These are phyloP conservation scores for Plebejus anna DNA, from an alignment of 2,888 invertebrate species.

Conservation along the genomic window DNA sequence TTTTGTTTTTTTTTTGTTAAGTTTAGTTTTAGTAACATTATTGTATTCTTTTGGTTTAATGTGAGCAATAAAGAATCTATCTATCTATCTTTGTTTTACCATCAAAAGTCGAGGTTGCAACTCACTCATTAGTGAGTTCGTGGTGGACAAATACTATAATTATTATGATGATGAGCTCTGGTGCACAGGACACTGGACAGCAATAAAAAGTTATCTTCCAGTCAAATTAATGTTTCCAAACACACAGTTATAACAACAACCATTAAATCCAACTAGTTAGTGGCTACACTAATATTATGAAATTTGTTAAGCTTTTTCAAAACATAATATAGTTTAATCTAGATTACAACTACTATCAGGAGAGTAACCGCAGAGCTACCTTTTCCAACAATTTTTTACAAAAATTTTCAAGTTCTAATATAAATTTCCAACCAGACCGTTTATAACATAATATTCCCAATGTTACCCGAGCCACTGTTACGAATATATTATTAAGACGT, in stretches of 20 bases:
- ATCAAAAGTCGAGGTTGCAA: neutral
- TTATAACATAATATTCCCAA: no score
- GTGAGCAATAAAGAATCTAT: no score
- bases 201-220: conserved; percentile 17
- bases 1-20: no score
- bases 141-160: neutral
- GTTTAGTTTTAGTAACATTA: no score
- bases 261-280: conserved; percentile 18
- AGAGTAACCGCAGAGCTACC: neutral
- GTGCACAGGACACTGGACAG: neutral
- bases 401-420: no score
- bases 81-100: neutral
- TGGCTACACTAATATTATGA: conserved; percentile 18
- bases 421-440: no score
- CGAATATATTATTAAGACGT: no score
- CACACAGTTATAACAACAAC: conserved; percentile 5
- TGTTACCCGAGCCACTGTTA: no score
- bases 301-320: neutral
- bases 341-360: neutral
- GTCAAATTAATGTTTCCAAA: conserved; percentile 18
- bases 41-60: no score
- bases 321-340: neutral
- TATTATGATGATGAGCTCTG: neutral
- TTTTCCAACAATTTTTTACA: no score
- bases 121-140: neutral